A percentile compares a stretch with the other conserved stretches of the same genome.
These are phyloP conservation scores for Holothuria scabra DNA, from an alignment of 53 echinoderm and acorn worm genomes.

Conservation along the genomic window DNA sequence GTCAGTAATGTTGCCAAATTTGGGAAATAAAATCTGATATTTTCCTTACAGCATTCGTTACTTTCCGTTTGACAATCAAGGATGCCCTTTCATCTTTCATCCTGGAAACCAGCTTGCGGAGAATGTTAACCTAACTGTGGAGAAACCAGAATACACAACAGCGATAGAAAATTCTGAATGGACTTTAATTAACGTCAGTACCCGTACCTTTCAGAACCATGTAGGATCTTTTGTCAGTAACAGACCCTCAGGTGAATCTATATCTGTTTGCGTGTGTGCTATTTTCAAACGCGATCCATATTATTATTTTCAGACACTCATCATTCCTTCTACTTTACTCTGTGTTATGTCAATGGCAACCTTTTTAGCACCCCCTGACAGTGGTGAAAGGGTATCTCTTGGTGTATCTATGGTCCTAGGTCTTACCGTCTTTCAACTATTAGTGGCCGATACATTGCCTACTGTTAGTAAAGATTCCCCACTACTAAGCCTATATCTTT, in stretches of 20 bases:
- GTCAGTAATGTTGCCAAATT: no score
- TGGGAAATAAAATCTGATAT: no score
- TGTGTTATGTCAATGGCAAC: not conserved
- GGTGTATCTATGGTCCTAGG: conserved; percentile 30
- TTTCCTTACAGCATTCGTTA: conserved; percentile 4
- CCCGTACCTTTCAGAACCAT: not conserved
- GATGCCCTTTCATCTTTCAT: not conserved
- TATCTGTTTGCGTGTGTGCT: not conserved
- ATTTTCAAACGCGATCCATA: not conserved
- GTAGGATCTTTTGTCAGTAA: not conserved
- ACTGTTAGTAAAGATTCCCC: not conserved
- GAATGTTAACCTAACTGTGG: not conserved
- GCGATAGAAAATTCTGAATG: not conserved
- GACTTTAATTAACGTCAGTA: not conserved
- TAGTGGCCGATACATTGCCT: not conserved
- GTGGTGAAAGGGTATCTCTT: not conserved
- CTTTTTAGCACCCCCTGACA: conserved; percentile 12
- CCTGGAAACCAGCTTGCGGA: not conserved
- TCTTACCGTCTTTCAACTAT: conserved; percentile 13
- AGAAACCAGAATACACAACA: not conserved
- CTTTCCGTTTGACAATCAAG: conserved; percentile 14
- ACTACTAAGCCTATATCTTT: not conserved
- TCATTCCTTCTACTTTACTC: not conserved
- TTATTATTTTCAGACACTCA: not conserved
- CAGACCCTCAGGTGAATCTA: not conserved